Conservation (phyloP, 2,113 vertebrate species). For the Prunella fulvescens region DNA sequence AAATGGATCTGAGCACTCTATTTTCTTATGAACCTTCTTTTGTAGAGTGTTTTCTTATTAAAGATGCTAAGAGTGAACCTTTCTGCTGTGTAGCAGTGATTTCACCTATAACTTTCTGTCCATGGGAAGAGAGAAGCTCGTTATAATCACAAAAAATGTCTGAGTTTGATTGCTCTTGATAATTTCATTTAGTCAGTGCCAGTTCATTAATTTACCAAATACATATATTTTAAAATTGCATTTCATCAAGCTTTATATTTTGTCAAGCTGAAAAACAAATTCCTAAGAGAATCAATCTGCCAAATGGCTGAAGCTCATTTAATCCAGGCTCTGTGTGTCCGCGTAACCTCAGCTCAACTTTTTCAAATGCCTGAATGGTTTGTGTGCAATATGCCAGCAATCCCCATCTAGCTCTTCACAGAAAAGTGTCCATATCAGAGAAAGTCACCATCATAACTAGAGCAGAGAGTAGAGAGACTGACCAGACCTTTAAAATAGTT, state of each 20-base stretch:
- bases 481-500: background rate
- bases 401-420: background rate
- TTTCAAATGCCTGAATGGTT: background rate
- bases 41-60: background rate
- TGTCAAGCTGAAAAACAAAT: constrained; percentile 9
- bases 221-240: constrained; percentile 20
- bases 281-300: background rate
- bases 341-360: background rate
- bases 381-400: background rate
- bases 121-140: background rate
- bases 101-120: constrained; percentile 9
- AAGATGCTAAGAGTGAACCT: background rate
- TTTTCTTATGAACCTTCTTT: background rate
- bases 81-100: constrained; percentile 4
- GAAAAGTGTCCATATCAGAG: background rate
- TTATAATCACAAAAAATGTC: constrained; percentile 39
- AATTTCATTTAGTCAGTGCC: constrained; percentile 38
- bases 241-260: constrained; percentile 43
- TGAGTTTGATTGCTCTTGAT: constrained; percentile 44
- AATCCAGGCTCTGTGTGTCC: background rate
- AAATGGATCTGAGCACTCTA: background rate
- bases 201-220: constrained; percentile 59
- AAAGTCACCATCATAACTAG: background rate
- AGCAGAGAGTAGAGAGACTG: background rate
- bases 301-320: background rate